phyloP scores from a whole-genome alignment of 2,113 vertebrate genomes.

The Carassius gibelio region DNA sequence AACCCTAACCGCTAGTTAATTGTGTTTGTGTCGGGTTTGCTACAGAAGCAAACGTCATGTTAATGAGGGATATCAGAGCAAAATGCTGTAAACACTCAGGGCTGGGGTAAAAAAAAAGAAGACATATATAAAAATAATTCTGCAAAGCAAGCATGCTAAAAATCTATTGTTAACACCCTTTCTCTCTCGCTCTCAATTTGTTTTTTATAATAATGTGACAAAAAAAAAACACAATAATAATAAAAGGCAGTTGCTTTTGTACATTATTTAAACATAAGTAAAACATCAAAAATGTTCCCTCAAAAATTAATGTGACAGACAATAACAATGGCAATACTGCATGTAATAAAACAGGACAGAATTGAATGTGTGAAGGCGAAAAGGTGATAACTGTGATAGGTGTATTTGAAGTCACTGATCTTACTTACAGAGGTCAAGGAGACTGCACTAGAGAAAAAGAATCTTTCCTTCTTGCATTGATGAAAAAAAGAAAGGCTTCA shows the following conservation, averaged over 20 bases:
- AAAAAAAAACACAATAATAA: conserved; percentile 71
- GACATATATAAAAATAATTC: conserved; percentile 69
- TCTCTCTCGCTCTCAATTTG: too few species aligned
- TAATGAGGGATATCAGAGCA: conserved; percentile 15
- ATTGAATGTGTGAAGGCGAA: conserved; percentile 65
- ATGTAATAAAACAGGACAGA: conserved; percentile 57
- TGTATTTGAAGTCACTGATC: conserved; percentile 44
- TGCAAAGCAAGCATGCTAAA: conserved; percentile 84
- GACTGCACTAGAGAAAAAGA: conserved; percentile 50
- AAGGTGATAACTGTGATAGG: conserved; percentile 32
- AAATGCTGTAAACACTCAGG: conserved; percentile 38
- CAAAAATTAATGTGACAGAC: conserved; percentile 77
- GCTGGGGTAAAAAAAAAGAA: background rate
- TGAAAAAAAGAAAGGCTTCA: conserved; percentile 22
- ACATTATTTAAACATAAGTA: conserved; percentile 79
- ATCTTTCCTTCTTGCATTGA: conserved; percentile 49
- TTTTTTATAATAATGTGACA: background rate
- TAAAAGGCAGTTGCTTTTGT: conserved; percentile 81
- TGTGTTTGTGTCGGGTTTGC: conserved; percentile 37
- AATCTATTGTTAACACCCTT: conserved; percentile 63
- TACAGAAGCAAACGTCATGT: conserved; percentile 27
- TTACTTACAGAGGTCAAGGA: conserved; percentile 53
- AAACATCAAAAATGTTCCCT: conserved; percentile 71
- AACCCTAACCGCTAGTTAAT: conserved; percentile 28
- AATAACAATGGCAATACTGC: conserved; percentile 69